phyloP scores from a whole-genome alignment of 2,797 vertebrate species.

The Chiroxiphia lanceolata region DNA sequence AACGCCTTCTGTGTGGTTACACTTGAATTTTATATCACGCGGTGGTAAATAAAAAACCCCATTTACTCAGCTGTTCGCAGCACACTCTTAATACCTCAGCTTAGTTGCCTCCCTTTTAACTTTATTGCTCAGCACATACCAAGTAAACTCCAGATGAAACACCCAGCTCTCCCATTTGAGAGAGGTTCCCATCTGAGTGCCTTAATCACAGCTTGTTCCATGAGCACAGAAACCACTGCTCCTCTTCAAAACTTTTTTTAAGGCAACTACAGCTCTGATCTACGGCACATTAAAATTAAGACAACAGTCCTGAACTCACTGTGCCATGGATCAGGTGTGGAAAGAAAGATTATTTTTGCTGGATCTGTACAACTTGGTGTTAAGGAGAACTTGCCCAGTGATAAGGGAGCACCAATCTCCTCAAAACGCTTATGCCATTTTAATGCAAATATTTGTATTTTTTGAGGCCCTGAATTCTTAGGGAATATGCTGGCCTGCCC shows the following conservation, averaged over 20 bases:
- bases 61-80: slow-evolving; percentile 48
- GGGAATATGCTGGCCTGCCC: not conserved
- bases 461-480: not conserved
- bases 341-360: not conserved
- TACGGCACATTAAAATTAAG: not conserved
- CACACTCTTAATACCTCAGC: slow-evolving; percentile 33
- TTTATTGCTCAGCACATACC: slow-evolving; percentile 32
- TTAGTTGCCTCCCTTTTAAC: slow-evolving; percentile 51
- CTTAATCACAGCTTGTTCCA: not conserved
- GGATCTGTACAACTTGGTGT: not conserved
- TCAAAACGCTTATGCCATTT: not conserved
- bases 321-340: not conserved
- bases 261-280: not conserved
- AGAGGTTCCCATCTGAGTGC: not conserved
- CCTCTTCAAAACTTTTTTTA: not conserved
- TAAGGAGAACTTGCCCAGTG: not conserved
- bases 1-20: slow-evolving; percentile 28
- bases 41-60: slow-evolving; percentile 35
- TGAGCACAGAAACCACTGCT: not conserved
- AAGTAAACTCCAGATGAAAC: slow-evolving; percentile 1
- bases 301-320: not conserved
- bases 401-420: not conserved
- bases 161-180: slow-evolving; percentile 15
- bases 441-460: not conserved
- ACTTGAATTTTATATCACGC: slow-evolving; percentile 8